Conservation (phyloP, 2,888 invertebrate species). For the Coleophora deauratella region DNA sequence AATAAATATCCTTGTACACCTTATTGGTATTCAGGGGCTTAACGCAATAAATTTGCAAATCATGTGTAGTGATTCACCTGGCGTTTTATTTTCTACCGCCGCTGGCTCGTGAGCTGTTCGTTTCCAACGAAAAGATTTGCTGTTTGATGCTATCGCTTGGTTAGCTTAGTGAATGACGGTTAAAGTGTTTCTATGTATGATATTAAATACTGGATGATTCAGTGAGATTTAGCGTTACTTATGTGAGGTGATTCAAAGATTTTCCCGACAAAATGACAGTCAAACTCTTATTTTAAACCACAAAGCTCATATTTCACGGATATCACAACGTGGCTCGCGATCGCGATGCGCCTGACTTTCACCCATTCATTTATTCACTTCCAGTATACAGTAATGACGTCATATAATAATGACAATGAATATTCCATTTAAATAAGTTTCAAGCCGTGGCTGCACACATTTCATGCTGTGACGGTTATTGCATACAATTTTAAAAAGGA, state of each 20-base stretch:
- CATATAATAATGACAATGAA: conserved; percentile 19
- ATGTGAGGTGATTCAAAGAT: background rate
- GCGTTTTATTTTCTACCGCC: conserved; percentile 31
- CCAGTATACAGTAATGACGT: conserved; percentile 23
- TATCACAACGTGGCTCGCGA: conserved; percentile 34
- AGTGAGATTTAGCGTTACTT: background rate
- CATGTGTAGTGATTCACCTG: conserved; percentile 53
- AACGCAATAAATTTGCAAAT: conserved; percentile 54
- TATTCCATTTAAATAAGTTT: conserved; percentile 16
- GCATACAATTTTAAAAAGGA: conserved; percentile 17
- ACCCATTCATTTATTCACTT: conserved; percentile 40
- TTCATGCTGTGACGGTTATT: conserved; percentile 22
- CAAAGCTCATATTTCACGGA: conserved; percentile 10
- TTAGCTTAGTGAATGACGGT: conserved; percentile 6
- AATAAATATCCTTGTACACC: conserved; percentile 8
- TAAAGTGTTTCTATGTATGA: background rate
- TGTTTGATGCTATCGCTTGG: conserved; percentile 39
- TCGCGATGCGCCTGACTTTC: conserved; percentile 53
- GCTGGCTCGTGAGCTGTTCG: conserved; percentile 32
- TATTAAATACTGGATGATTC: background rate
- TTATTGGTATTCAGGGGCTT: conserved; percentile 52
- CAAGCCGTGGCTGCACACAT: conserved; percentile 16
- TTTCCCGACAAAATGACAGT: conserved; percentile 7
- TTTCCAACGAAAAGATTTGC: conserved; percentile 36
- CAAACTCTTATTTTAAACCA: conserved; percentile 16